These are phyloP conservation scores for Pardosa pseudoannulata DNA, from an alignment of 2,888 invertebrate species.

Conservation along the genomic window DNA sequence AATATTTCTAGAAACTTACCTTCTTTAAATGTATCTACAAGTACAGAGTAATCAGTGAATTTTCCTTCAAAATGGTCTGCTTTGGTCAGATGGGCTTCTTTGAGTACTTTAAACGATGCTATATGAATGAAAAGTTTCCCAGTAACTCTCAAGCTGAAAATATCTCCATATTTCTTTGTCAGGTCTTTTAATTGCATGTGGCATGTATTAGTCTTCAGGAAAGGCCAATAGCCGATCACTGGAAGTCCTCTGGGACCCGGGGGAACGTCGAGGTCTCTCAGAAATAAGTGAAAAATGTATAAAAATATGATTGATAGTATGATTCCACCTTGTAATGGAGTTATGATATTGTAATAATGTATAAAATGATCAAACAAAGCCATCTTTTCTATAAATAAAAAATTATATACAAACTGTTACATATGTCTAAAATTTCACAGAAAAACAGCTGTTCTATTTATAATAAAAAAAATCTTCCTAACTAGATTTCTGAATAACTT, in stretches of 20 bases:
- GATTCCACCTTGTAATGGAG: slow-evolving; percentile 1
- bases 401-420: too few relatives aligned
- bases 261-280: too few relatives aligned
- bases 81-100: slow-evolving; percentile 22
- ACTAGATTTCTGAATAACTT: too few relatives aligned
- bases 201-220: slow-evolving; percentile 13
- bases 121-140: slow-evolving; percentile 20
- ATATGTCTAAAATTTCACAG: too few relatives aligned
- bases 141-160: slow-evolving; percentile 14
- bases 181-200: slow-evolving; percentile 11
- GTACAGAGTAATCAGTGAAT: too few relatives aligned
- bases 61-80: too few relatives aligned
- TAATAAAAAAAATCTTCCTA: too few relatives aligned
- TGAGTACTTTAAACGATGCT: slow-evolving; percentile 9
- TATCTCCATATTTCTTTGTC: slow-evolving; percentile 40
- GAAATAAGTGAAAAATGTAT: not conserved
- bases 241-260: slow-evolving; percentile 37
- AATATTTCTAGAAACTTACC: too few relatives aligned
- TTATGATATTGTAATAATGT: not conserved
- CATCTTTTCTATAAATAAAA: not conserved
- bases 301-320: not conserved
- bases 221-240: slow-evolving; percentile 36
- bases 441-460: too few relatives aligned
- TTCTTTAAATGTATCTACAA: not conserved
- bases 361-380: not conserved